Conservation (phyloP, 2,888 invertebrate species). For the Trachelus troglodyta region DNA sequence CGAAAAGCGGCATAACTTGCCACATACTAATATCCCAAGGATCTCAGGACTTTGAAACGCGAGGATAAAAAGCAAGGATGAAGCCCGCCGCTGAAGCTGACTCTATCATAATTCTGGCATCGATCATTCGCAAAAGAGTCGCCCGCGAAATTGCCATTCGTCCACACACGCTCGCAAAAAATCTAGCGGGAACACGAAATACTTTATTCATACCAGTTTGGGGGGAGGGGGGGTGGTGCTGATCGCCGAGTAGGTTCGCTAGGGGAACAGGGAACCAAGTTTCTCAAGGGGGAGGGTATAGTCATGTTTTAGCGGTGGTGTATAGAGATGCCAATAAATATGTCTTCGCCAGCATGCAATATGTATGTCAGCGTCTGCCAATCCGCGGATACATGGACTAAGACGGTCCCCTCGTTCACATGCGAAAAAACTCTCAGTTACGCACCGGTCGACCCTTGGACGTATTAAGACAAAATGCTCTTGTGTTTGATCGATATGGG, state of each 20-base stretch:
- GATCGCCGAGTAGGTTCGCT: conserved; percentile 11
- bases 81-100: conserved; percentile 2
- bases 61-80: neutral
- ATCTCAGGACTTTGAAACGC: conserved; percentile 9
- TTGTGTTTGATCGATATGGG: neutral
- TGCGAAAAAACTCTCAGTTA: neutral
- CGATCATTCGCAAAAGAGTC: conserved; percentile 46
- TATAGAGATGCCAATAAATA: conserved; percentile 61
- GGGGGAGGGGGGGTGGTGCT: conserved; percentile 18
- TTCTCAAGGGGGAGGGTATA: conserved; percentile 3
- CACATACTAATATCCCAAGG: conserved; percentile 18
- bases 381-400: conserved; percentile 37
- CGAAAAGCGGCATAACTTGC: conserved; percentile 15
- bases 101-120: conserved; percentile 46
- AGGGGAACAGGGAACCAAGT: neutral
- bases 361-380: conserved; percentile 55
- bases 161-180: conserved; percentile 30
- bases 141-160: conserved; percentile 16
- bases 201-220: conserved; percentile 49
- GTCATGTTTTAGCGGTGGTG: conserved; percentile 49
- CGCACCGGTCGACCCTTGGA: conserved; percentile 31
- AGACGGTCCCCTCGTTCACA: neutral
- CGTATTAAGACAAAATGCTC: conserved; percentile 45
- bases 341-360: conserved; percentile 58
- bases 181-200: conserved; percentile 45